Conservation (phyloP, 2,888 invertebrate species). For the Gasteruption jaculator region DNA sequence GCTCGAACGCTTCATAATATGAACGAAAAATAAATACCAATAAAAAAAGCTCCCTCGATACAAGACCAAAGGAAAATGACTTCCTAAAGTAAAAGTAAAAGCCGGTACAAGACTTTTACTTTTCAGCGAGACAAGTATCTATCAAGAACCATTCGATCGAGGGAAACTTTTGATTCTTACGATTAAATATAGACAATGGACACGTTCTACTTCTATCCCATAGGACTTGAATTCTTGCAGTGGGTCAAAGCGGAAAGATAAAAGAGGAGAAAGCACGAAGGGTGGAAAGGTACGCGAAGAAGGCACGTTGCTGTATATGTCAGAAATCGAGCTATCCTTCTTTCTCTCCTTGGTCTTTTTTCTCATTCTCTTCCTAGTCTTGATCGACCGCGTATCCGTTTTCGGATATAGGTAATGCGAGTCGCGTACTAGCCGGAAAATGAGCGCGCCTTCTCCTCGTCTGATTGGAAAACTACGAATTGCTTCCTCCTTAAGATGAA, state of each 20-base stretch:
- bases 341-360: constrained; percentile 8
- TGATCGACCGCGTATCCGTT: constrained; percentile 38
- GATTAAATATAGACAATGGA: constrained; percentile 36
- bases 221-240: constrained; percentile 21
- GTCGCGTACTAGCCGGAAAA: constrained; percentile 41
- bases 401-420: constrained; percentile 38
- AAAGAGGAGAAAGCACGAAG: constrained; percentile 12
- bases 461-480: constrained; percentile 47
- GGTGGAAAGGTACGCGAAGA: constrained; percentile 16
- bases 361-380: constrained; percentile 18
- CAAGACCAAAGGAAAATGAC: no score
- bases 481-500: constrained; percentile 39
- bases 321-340: constrained; percentile 12
- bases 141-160: constrained; percentile 2
- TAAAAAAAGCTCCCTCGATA: no score
- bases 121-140: no score
- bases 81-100: no score
- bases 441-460: constrained; percentile 35
- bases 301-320: constrained; percentile 12
- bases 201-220: constrained; percentile 32
- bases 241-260: constrained; percentile 13
- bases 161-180: constrained; percentile 31
- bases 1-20: no score
- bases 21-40: no score
- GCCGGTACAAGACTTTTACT: no score